A percentile compares a stretch with the other conserved stretches of the same genome.
These are phyloP conservation scores for Cotesia typhae DNA, from an alignment of 1,140 invertebrate genomes.

Conservation along the genomic window DNA sequence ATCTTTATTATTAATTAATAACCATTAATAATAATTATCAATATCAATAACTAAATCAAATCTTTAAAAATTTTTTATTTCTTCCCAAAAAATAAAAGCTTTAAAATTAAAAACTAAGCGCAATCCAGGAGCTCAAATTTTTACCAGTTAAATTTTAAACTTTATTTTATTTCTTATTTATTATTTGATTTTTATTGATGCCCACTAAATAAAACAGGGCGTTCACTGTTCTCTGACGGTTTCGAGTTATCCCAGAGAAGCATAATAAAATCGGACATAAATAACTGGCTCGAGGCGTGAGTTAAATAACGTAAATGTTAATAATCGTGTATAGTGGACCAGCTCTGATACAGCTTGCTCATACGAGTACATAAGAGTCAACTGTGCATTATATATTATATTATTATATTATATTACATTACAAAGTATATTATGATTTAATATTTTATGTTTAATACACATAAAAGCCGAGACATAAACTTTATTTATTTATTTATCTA, in stretches of 20 bases:
- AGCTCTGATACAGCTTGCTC: no score
- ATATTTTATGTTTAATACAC: no score
- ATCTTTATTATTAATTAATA: conserved; percentile 10
- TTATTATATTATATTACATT: neutral
- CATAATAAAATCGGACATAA: conserved; percentile 42
- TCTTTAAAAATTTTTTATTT: no score
- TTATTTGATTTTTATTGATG: conserved; percentile 6
- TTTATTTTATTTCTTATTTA: conserved; percentile 16
- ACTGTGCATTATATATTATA: conserved; percentile 7
- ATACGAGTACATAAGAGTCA: neutral
- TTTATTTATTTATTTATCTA: no score
- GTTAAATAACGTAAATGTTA: conserved; percentile 35
- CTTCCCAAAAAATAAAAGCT: no score
- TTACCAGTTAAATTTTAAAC: neutral
- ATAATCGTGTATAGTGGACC: neutral
- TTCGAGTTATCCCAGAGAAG: conserved; percentile 24
- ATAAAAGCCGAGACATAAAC: no score
- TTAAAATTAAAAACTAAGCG: no score
- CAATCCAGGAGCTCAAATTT: no score
- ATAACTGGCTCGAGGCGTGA: conserved; percentile 35
- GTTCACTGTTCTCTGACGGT: conserved; percentile 36
- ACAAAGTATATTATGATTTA: no score
- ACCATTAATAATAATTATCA: neutral
- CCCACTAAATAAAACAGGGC: conserved; percentile 33
- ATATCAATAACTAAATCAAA: no score